A percentile compares a stretch with the other conserved stretches of the same genome.
These are phyloP conservation scores for Adelphocoris suturalis DNA, from an alignment of 2,888 invertebrate genomes.

Conservation along the genomic window DNA sequence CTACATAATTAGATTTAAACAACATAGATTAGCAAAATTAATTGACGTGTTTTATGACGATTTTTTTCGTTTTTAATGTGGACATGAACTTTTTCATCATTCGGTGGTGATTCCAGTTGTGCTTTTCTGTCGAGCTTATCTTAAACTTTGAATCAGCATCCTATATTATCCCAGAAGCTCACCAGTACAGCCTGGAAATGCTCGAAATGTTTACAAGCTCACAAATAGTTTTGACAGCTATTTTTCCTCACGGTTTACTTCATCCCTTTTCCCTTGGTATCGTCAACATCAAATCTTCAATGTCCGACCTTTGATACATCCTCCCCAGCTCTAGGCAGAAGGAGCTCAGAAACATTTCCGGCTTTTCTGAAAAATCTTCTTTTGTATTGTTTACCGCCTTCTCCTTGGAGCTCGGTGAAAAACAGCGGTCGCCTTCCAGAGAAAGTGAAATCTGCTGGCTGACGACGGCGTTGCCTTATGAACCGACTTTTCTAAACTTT, in stretches of 20 bases:
- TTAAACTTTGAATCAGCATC: no score
- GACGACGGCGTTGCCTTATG: background rate
- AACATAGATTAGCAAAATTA: no score
- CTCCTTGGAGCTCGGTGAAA: background rate
- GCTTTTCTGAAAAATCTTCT: constrained; percentile 26
- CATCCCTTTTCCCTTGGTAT: background rate
- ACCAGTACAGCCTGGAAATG: no score
- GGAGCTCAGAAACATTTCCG: background rate
- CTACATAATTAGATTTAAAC: no score
- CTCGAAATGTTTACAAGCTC: no score
- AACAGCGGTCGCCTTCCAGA: constrained; percentile 7
- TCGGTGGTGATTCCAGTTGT: no score
- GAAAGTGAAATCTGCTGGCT: constrained; percentile 7
- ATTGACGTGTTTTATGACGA: no score
- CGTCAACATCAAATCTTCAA: background rate
- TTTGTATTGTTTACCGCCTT: background rate
- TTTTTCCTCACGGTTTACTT: background rate
- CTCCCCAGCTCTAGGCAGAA: background rate
- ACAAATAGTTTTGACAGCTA: background rate
- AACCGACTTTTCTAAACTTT: constrained; percentile 24
- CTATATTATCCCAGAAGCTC: no score
- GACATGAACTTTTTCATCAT: no score
- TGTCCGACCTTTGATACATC: background rate
- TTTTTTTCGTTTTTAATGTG: no score
- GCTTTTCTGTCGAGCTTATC: no score